phyloP scores from a whole-genome alignment of 2,888 invertebrate genomes.

The Callinectes sapidus region DNA sequence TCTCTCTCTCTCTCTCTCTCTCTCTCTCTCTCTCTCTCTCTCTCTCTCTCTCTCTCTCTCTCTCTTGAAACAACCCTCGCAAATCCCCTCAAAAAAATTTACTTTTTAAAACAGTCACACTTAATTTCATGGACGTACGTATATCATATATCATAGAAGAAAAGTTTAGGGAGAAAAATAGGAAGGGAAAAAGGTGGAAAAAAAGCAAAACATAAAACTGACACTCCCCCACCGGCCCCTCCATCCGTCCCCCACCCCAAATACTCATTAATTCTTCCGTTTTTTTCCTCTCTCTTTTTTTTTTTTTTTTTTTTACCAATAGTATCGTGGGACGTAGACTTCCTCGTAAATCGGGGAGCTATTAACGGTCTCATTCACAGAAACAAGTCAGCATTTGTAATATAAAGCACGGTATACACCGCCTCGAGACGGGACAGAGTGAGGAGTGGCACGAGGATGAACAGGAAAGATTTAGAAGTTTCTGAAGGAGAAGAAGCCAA shows the following conservation, averaged over 20 bases:
- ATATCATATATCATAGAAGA: too few relatives aligned
- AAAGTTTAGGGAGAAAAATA: too few relatives aligned
- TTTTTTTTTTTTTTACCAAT: background rate
- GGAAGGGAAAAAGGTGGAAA: too few relatives aligned
- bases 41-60: too few relatives aligned
- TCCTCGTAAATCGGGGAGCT: background rate
- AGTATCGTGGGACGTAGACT: background rate
- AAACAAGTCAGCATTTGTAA: background rate
- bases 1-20: too few relatives aligned
- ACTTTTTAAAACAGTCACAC: too few relatives aligned
- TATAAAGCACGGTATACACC: background rate
- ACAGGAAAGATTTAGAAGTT: background rate
- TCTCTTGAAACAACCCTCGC: too few relatives aligned
- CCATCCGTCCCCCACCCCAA: background rate
- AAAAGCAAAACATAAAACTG: too few relatives aligned
- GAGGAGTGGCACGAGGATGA: background rate
- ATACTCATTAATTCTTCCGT: background rate
- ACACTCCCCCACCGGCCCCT: background rate
- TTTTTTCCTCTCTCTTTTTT: too few relatives aligned
- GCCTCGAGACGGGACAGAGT: background rate
- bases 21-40: too few relatives aligned
- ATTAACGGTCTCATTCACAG: background rate
- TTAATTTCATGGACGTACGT: too few relatives aligned
- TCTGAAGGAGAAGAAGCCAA: background rate
- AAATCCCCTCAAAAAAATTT: too few relatives aligned